These are phyloP conservation scores for Pseudopleuronectes americanus DNA, from an alignment of 2,797 vertebrate genomes.

Conservation along the genomic window DNA sequence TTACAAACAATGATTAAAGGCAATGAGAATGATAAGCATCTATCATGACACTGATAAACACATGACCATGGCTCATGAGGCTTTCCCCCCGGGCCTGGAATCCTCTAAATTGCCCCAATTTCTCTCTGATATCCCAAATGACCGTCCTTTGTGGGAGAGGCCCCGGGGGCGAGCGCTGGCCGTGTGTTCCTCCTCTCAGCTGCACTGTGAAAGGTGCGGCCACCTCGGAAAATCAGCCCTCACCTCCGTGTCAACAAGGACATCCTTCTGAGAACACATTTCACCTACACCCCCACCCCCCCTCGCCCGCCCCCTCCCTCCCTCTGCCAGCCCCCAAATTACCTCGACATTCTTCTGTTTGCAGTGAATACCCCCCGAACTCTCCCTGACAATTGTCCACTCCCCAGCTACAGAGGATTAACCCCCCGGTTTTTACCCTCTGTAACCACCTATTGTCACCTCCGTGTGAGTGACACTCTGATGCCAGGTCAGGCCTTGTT, in stretches of 20 bases:
- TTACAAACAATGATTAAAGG: constrained; percentile 54
- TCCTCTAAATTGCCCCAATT: constrained; percentile 30
- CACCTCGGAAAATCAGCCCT: constrained; percentile 66
- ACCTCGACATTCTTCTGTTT: constrained; percentile 65
- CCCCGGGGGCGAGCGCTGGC: constrained; percentile 25
- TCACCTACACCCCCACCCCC: constrained; percentile 38
- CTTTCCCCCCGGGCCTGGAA: constrained; percentile 1
- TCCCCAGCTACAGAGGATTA: constrained; percentile 46
- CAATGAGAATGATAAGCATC: constrained; percentile 66
- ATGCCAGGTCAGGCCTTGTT: constrained; percentile 32
- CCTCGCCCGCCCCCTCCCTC: constrained; percentile 3
- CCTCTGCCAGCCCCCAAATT: constrained; percentile 53
- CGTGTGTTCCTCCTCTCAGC: constrained; percentile 26
- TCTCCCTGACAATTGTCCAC: constrained; percentile 50
- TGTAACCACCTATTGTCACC: constrained; percentile 57
- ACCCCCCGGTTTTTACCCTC: constrained; percentile 27
- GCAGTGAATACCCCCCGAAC: constrained; percentile 55
- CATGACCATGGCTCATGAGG: constrained; percentile 24
- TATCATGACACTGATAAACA: constrained; percentile 45
- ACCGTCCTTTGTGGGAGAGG: constrained; percentile 41
- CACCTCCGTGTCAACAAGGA: constrained; percentile 75
- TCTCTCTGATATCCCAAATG: constrained; percentile 66
- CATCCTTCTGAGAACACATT: constrained; percentile 66
- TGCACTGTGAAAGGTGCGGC: constrained; percentile 38
- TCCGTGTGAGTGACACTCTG: constrained; percentile 67